A percentile compares a stretch with the other conserved stretches of the same genome.
Evolutionary conservation across 2,113 vertebrate species (phyloP).

Genomic region (Scartelaos histophorus): DNA sequence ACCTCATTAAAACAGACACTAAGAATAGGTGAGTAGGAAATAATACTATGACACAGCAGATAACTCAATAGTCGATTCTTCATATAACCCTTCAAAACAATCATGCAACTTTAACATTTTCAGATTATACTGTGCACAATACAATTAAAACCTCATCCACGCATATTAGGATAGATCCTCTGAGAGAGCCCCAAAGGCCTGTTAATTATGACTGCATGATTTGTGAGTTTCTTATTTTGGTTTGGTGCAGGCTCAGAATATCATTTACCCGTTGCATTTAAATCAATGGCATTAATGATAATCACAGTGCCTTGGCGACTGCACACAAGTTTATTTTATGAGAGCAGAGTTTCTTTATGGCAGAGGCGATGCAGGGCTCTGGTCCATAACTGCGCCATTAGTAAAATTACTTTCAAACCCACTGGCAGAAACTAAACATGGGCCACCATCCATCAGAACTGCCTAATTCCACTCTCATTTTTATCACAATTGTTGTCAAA

Average conservation of each 20-base stretch:
- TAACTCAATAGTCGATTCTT: not conserved
- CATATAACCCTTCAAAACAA: not conserved
- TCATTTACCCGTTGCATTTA: not conserved
- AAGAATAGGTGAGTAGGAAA: not conserved
- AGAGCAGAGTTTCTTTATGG: constrained; percentile 6
- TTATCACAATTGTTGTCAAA: constrained; percentile 5
- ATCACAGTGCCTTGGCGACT: constrained; percentile 1
- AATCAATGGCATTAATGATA: constrained; percentile 9
- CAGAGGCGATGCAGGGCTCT: constrained; percentile 2
- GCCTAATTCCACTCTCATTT: constrained; percentile 3
- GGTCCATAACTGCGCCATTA: constrained; percentile 9
- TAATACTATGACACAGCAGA: not conserved
- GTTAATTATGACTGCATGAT: constrained; percentile 2
- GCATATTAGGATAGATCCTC: not conserved
- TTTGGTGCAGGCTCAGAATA: constrained; percentile 1
- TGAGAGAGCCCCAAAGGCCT: not conserved
- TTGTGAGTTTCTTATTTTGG: constrained; percentile 10
- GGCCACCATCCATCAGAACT: constrained; percentile 2
- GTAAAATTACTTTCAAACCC: constrained; percentile 14
- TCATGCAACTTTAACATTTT: not conserved
- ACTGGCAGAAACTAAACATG: constrained; percentile 7
- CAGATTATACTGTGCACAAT: not conserved
- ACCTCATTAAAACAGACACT: not conserved
- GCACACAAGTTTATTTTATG: constrained; percentile 11
- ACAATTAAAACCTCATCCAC: constrained; percentile 4